Conservation (phyloP, 2,113 vertebrate species). For the Brienomyrus brachyistius region DNA sequence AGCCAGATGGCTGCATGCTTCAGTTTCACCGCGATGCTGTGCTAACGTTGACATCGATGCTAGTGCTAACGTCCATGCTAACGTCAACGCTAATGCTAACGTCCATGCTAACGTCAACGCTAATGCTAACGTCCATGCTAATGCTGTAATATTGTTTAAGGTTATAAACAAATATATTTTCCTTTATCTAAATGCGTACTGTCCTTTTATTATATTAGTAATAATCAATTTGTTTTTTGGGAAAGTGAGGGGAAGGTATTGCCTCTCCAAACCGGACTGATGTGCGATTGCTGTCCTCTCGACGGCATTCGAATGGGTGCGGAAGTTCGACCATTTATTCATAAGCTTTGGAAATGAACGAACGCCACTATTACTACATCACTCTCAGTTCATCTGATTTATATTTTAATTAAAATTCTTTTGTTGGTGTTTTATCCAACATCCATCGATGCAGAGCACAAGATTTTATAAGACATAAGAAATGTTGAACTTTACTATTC, state of each 20-base stretch:
- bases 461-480: background rate
- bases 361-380: background rate
- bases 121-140: background rate
- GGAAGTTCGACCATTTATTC: background rate
- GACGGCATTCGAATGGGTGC: background rate
- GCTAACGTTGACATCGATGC: background rate
- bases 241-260: background rate
- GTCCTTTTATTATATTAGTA: background rate
- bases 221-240: background rate
- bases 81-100: background rate
- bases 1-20: background rate
- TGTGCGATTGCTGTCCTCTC: background rate
- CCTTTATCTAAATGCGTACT: background rate
- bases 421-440: background rate
- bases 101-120: too few species aligned
- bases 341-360: background rate
- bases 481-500: background rate
- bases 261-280: background rate
- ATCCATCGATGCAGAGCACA: background rate
- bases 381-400: background rate
- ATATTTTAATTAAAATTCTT: background rate
- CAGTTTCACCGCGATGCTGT: background rate
- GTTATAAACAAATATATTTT: background rate
- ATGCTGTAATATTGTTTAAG: background rate
- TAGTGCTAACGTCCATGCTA: background rate